Evolutionary conservation across 1,140 invertebrate species (phyloP), one percentile per base, ranked within the genome.

Genomic region (Calephelis virginiensis): DNA sequence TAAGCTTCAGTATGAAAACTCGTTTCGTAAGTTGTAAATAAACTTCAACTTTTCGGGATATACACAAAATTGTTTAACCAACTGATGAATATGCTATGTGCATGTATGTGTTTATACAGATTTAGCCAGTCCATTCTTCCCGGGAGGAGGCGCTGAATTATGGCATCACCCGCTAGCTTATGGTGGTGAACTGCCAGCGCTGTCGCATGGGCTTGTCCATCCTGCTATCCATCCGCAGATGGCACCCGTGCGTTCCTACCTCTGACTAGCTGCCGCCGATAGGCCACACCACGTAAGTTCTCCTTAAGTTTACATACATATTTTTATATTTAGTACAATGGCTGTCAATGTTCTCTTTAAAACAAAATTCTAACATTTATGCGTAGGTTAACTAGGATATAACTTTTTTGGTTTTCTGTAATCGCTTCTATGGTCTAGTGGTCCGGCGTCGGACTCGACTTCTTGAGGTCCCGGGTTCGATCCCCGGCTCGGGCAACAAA

Each of bases 161-260:
- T 98, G 98, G 97, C 97, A 98, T 92, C 97, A 97, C 81, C 92
- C 98, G 90, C 95, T 97, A 68, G 95, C 95, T 62, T 95, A 95
- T 66, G 94, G 94, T n/a, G 95, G 94, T 63, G 96, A 97, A 86
- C 92, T 97, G 83, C 96, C 95, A 68, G 93, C 95, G 62, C 93
- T 98, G 75, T 97, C 97, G 86, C 97, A 97, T 91, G 96, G 96
- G 64, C 94, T 98, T 77, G 96, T 98, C 77, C 97, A 98, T 92
- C 97, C 97, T 85, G 97, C 97, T 89, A 95, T 98, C 91, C 97
- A 98, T 93, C 97, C 97, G 91, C 97, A 99, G 95, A 96, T 98
- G 93, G 97, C 97, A 89, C 96, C 96, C 88, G 96, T 97, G 93
- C 96, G 96, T 94, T 97, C 96, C 93, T 97, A 97, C 95, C 96